Percentiles rank a stretch among this genome's conserved stretches.
Evolutionary conservation across 2,888 invertebrate species (phyloP).

Genomic region (Frankliniella intonsa): DNA sequence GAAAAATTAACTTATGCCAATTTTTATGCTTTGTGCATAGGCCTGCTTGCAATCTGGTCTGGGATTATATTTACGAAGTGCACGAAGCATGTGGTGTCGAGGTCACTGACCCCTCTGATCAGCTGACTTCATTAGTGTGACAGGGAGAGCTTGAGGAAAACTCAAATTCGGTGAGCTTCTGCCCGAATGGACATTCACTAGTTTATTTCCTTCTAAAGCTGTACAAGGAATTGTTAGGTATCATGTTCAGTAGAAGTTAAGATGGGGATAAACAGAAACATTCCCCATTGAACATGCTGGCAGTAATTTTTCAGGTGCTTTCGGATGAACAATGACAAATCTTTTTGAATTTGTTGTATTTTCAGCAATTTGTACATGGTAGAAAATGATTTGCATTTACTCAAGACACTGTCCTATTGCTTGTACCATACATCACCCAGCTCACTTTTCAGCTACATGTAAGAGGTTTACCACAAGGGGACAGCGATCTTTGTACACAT

Average conservation of each 20-base stretch:
- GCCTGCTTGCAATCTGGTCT: no score
- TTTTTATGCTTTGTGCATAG: no score
- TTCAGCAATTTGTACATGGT: slow-evolving; percentile 26
- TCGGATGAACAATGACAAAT: not conserved
- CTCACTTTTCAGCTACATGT: slow-evolving; percentile 17
- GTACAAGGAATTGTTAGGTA: slow-evolving; percentile 1
- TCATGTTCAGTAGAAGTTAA: not conserved
- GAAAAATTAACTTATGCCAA: no score
- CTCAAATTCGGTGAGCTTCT: not conserved
- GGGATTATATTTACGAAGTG: no score
- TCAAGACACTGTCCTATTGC: slow-evolving; percentile 13
- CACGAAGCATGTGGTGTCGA: no score
- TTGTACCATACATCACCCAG: slow-evolving; percentile 8
- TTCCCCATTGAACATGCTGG: not conserved
- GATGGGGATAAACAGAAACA: slow-evolving; percentile 10
- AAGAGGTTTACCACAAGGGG: slow-evolving; percentile 4
- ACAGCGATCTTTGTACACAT: not conserved
- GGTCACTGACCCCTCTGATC: no score
- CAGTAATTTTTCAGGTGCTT: not conserved
- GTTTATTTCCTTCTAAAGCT: slow-evolving; percentile 5
- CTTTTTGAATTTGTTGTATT: not conserved
- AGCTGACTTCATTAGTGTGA: no score
- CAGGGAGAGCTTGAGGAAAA: not conserved
- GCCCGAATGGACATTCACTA: not conserved
- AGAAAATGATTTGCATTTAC: slow-evolving; percentile 14